Evolutionary conservation across 2,888 invertebrate genomes (phyloP).

Genomic region (Tortricodes alternella): DNA sequence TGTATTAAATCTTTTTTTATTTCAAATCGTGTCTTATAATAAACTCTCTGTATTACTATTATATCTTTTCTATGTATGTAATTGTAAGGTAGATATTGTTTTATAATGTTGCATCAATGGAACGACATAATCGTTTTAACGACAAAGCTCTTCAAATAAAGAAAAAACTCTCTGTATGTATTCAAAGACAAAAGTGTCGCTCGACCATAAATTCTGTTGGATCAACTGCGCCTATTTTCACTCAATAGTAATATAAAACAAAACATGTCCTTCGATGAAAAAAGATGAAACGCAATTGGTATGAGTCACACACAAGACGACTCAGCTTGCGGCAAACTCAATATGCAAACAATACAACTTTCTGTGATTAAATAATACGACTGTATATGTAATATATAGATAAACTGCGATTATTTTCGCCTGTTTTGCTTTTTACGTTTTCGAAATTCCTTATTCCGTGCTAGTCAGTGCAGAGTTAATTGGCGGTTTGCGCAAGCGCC

Average conservation of each 20-base stretch:
- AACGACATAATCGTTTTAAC: no score
- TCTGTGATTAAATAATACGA: not conserved
- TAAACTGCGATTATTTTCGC: conserved; percentile 1
- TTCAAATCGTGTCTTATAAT: not conserved
- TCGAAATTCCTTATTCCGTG: conserved; percentile 18
- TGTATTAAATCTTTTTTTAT: not conserved
- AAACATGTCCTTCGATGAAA: not conserved
- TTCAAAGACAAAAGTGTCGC: not conserved
- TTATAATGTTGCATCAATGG: no score
- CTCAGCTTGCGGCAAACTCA: not conserved
- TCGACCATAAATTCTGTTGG: not conserved
- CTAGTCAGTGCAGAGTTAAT: conserved; percentile 42
- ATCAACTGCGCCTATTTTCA: not conserved
- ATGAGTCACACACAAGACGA: conserved; percentile 6
- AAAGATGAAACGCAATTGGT: conserved; percentile 10
- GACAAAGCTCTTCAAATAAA: no score
- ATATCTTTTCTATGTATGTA: no score
- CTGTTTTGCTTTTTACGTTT: conserved; percentile 9
- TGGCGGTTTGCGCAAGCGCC: conserved; percentile 58
- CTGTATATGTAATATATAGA: not conserved
- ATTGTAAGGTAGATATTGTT: no score
- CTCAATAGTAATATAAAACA: not conserved
- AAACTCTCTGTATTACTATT: no score
- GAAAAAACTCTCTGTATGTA: no score
- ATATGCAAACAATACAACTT: not conserved